Evolutionary conservation across 2,113 vertebrate species (phyloP).

Genomic region (Indri indri): DNA sequence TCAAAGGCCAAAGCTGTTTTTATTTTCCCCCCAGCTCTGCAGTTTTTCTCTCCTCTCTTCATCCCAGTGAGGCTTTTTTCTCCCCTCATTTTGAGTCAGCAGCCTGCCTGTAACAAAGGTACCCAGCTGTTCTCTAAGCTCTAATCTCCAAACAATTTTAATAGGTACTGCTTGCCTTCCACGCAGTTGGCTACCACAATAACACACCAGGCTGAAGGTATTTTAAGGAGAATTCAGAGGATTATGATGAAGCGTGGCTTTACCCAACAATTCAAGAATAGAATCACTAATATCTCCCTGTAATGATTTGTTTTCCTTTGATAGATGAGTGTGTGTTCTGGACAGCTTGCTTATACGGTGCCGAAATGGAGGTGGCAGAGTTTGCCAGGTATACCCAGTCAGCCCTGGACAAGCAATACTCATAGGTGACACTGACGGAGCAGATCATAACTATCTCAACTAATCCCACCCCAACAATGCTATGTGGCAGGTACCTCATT

Average conservation of each 20-base stretch:
- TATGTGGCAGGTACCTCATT: neutral
- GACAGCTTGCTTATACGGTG: neutral
- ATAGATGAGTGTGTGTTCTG: neutral
- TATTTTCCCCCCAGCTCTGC: neutral
- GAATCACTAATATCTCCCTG: conserved; percentile 10
- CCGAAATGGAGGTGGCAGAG: neutral
- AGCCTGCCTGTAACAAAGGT: conserved; percentile 24
- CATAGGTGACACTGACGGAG: too few relatives aligned
- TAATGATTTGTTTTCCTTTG: conserved; percentile 54
- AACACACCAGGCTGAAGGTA: conserved; percentile 21
- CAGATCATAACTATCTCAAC: neutral
- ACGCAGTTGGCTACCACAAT: neutral
- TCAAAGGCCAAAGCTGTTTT: conserved; percentile 56
- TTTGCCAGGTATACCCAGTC: neutral
- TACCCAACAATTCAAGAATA: conserved; percentile 55
- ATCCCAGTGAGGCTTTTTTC: conserved; percentile 42
- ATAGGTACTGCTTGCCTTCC: neutral
- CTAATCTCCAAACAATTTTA: conserved; percentile 59
- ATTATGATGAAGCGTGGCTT: conserved; percentile 35
- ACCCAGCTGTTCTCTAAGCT: conserved; percentile 52
- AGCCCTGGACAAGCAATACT: neutral
- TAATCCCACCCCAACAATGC: neutral
- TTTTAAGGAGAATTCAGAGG: conserved; percentile 37
- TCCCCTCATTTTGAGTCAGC: conserved; percentile 25
- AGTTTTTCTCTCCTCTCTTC: conserved; percentile 56